A percentile compares a stretch with the other conserved stretches of the same genome.
These are phyloP conservation scores for Pangasius mekongensis DNA, from an alignment of 2,797 vertebrate genomes.

Conservation along the genomic window DNA sequence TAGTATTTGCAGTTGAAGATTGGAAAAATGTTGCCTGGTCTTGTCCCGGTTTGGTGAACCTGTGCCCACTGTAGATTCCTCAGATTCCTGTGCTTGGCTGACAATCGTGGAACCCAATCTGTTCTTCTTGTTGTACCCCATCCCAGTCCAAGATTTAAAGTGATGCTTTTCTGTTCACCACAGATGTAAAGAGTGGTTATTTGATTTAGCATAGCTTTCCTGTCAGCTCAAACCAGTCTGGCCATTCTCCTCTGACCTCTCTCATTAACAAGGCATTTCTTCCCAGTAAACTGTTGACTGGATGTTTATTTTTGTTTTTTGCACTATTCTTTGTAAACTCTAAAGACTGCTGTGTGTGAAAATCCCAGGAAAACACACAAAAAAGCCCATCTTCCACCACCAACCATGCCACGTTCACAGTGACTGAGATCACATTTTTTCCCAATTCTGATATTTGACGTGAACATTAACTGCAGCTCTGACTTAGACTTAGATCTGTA, in stretches of 20 bases:
- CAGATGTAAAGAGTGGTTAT: background rate
- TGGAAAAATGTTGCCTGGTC: background rate
- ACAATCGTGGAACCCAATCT: background rate
- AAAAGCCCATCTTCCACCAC: background rate
- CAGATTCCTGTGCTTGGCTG: background rate
- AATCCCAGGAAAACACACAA: background rate
- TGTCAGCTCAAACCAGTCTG: background rate
- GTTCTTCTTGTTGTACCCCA: background rate
- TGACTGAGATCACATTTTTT: background rate
- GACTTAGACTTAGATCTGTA: background rate
- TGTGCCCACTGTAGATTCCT: background rate
- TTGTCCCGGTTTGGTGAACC: background rate
- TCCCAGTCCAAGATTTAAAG: background rate
- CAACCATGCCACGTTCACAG: background rate
- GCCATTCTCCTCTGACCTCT: background rate
- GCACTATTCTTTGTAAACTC: background rate
- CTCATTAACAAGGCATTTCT: background rate
- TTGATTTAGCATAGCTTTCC: background rate
- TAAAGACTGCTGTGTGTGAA: background rate
- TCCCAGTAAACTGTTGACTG: background rate
- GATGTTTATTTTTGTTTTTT: background rate
- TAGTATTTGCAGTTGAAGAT: background rate
- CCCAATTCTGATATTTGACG: background rate
- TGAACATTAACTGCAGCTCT: background rate
- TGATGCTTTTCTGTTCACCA: background rate